These are phyloP conservation scores for Brachyhypopomus gauderio DNA, from an alignment of 2,113 vertebrate genomes.

Conservation along the genomic window DNA sequence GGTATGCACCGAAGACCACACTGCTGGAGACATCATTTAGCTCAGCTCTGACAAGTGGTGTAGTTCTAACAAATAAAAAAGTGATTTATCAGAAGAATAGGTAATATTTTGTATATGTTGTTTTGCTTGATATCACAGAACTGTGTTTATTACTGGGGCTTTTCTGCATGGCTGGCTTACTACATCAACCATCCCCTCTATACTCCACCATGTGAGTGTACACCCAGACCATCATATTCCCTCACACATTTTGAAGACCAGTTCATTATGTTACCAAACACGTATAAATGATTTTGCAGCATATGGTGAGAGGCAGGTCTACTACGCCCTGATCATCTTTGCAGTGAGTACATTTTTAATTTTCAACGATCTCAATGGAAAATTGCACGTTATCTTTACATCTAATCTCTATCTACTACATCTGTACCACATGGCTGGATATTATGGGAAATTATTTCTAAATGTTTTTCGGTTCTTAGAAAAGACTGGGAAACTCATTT, in stretches of 20 bases:
- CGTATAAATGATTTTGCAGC: constrained; percentile 68
- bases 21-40: neutral
- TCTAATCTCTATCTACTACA: too few species aligned
- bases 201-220: constrained; percentile 85
- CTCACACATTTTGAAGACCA: neutral
- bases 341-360: constrained; percentile 73
- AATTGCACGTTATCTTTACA: too few species aligned
- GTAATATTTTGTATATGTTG: too few species aligned
- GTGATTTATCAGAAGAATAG: too few species aligned
- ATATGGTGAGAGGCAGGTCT: constrained; percentile 82
- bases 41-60: neutral
- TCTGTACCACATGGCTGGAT: too few species aligned
- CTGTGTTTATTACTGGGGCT: constrained; percentile 88
- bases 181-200: constrained; percentile 92
- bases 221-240: neutral
- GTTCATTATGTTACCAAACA: constrained; percentile 10
- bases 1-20: constrained; percentile 62
- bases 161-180: constrained; percentile 88
- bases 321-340: constrained; percentile 79
- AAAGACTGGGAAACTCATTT: too few species aligned
- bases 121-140: constrained; percentile 73
- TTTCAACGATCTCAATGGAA: neutral
- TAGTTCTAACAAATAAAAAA: too few species aligned
- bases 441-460: too few species aligned
- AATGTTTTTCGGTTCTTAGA: too few species aligned